These are phyloP conservation scores for Lepidocyrtinus sp. DNA, from an alignment of 2,888 invertebrate species.

Conservation along the genomic window DNA sequence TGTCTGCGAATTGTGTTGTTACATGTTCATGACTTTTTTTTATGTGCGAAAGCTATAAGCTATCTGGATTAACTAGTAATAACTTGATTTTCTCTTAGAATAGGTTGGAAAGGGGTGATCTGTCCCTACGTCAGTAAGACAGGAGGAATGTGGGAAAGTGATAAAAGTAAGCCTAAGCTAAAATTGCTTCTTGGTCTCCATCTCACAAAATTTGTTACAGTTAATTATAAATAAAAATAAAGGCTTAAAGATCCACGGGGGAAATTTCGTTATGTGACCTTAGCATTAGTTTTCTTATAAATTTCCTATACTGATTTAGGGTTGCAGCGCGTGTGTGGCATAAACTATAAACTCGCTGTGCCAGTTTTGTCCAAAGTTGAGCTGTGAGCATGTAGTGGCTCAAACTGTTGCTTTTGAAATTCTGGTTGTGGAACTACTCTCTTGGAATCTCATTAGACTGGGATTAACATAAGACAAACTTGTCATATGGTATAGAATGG, in stretches of 20 bases:
- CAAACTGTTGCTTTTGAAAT: too few species aligned
- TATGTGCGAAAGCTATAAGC: not conserved
- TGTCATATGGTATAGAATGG: too few species aligned
- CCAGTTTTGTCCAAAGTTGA: too few species aligned
- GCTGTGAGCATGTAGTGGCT: too few species aligned
- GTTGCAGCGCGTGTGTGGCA: too few species aligned
- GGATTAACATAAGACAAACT: too few species aligned
- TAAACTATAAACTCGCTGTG: too few species aligned
- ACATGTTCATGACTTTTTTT: not conserved
- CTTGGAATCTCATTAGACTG: too few species aligned
- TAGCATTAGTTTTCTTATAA: too few species aligned
- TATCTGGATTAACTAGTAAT: slow-evolving; percentile 30
- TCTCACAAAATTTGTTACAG: not conserved
- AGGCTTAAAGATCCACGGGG: not conserved
- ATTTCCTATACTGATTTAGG: too few species aligned
- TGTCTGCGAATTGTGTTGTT: too few species aligned
- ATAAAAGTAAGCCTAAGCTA: not conserved
- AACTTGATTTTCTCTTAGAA: slow-evolving; percentile 22
- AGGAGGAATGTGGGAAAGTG: not conserved
- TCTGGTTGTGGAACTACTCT: too few species aligned
- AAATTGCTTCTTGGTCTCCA: not conserved
- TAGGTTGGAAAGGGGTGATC: not conserved
- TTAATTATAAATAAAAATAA: not conserved
- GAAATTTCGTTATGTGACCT: not conserved
- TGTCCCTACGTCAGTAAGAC: not conserved